Conservation (phyloP, 2,888 invertebrate species). For the Tromatobia lineatoria region DNA sequence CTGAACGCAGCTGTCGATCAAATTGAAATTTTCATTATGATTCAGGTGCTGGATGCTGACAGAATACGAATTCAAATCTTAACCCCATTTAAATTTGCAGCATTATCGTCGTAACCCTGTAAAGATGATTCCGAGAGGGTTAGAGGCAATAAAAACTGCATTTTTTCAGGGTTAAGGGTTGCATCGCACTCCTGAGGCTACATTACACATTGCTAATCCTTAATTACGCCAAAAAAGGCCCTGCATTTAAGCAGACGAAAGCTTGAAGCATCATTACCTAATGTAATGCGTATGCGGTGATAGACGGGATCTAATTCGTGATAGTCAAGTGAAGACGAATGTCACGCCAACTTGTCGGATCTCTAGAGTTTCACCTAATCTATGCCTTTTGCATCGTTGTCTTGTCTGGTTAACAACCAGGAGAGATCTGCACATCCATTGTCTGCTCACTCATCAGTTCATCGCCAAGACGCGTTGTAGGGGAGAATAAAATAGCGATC, state of each 20-base stretch:
- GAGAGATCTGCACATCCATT: constrained; percentile 49
- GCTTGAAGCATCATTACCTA: neutral
- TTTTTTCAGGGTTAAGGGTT: neutral
- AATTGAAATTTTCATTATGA: too few species aligned
- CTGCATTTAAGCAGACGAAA: neutral
- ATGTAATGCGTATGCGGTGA: neutral
- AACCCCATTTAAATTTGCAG: neutral
- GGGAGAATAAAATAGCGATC: constrained; percentile 9
- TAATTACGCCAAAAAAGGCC: neutral
- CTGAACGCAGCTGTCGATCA: too few species aligned
- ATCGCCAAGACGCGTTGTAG: constrained; percentile 13
- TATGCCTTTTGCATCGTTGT: constrained; percentile 17
- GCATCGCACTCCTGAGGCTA: neutral
- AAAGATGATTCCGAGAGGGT: neutral
- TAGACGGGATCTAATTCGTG: neutral
- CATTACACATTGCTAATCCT: neutral
- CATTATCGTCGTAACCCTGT: neutral
- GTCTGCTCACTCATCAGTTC: constrained; percentile 39
- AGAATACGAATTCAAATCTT: neutral
- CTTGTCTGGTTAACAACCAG: constrained; percentile 5
- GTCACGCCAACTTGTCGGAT: constrained; percentile 7
- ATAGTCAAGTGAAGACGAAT: neutral
- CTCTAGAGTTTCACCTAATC: constrained; percentile 24
- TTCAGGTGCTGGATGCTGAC: neutral
- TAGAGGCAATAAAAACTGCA: neutral